Evolutionary conservation across 2,113 vertebrate species (phyloP), one percentile per base, ranked within the genome.

Genomic region (Raja brachyura): DNA sequence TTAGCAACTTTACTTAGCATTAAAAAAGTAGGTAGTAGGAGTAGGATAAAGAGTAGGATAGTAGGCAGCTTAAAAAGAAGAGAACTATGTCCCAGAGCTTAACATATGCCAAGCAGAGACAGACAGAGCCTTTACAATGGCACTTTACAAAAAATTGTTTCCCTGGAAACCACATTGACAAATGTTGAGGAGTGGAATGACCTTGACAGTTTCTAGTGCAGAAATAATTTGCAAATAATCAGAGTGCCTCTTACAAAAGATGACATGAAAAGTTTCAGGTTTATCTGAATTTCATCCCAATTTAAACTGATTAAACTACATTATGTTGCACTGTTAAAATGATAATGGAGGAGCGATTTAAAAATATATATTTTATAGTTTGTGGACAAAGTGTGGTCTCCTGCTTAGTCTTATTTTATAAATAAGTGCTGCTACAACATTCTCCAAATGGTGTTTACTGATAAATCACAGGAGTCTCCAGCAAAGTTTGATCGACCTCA

Each of bases 81-180:
- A 28, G 70, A 73, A 48, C 22, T 9, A 54, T 92, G 33, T 92
- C 39, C 31, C 33, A 25, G 3, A 92, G 90, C 66, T 92, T 92
- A 73, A 92, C 73, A 68, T 61, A 20, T 92, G 68, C 66, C 66
- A 39, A 73, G 20, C 39, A 92, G 66, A 92, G 70, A 92, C 22
- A 92, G 68, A 48, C 20, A 92, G 20, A 92, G 33, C 68, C 33
- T 92, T 48, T 92, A 20, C 1, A 9, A 74, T 73, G 68, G 22
- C 8, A 74, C 33, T 92, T 48, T 73, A 73, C 48, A 22, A 85
- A 68, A 73, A 54, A 92, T 54, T 92, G 90, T 92, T 92, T 92
- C 90, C 90, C 33, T 92, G 90, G 90, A 92, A 92, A 92, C 90
- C 68, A 92, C 68, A 54, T 3, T 73, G 90, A 74, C 90, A 92